These are phyloP conservation scores for Phortica variegata DNA, from an alignment of 1,140 invertebrate genomes.

Conservation along the genomic window DNA sequence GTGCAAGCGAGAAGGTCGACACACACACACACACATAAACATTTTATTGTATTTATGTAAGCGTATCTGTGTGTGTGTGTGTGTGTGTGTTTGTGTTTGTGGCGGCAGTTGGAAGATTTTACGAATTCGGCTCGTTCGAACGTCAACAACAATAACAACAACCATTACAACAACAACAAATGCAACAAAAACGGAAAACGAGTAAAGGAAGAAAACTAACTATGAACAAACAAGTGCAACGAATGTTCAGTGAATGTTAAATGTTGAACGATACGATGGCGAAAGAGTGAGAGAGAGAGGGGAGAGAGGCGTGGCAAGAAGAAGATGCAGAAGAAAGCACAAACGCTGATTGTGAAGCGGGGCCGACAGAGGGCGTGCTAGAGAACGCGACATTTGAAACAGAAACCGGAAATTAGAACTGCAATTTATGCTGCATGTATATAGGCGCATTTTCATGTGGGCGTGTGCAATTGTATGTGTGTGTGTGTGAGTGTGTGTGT, in stretches of 20 bases:
- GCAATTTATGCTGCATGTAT: conserved; percentile 39
- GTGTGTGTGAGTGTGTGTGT: conserved; percentile 7
- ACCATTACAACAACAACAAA: too few relatives aligned
- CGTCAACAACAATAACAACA: too few relatives aligned
- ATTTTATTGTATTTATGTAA: too few relatives aligned
- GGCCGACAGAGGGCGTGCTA: too few relatives aligned
- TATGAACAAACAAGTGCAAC: conserved; percentile 3
- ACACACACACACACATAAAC: too few relatives aligned
- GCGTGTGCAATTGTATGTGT: conserved; percentile 30
- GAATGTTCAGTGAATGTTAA: not conserved
- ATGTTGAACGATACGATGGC: too few relatives aligned
- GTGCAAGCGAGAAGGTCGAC: too few relatives aligned
- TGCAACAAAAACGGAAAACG: too few relatives aligned
- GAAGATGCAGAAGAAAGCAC: too few relatives aligned
- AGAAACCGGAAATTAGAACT: conserved; percentile 48
- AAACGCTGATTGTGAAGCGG: too few relatives aligned
- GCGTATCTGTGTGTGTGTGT: conserved; percentile 18
- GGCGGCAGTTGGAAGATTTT: conserved; percentile 1
- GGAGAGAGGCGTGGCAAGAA: not conserved
- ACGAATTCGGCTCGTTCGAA: too few relatives aligned
- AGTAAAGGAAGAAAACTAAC: conserved; percentile 23
- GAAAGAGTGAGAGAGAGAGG: not conserved
- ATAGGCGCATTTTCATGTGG: conserved; percentile 16
- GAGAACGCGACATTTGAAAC: conserved; percentile 40
- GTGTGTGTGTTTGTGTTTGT: not conserved